A percentile compares a stretch with the other conserved stretches of the same genome.
Conservation (phyloP, 2,113 vertebrate species). For the Peromyscus leucopus region DNA sequence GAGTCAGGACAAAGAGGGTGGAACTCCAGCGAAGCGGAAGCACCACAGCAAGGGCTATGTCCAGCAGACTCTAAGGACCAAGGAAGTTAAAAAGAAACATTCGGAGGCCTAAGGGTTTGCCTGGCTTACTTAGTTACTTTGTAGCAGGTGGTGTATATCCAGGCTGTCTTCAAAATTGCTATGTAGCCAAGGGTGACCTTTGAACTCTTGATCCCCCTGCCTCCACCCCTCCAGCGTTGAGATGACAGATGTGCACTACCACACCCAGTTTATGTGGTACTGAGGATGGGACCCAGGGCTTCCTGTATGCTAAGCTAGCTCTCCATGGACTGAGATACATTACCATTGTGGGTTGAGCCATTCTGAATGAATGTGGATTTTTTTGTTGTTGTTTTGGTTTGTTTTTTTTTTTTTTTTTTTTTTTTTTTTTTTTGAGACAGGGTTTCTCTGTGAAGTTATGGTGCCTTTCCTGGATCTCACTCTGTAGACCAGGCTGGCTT, state of each 20-base stretch:
- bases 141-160: neutral
- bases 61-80: neutral
- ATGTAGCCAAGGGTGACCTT: neutral
- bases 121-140: neutral
- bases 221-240: neutral
- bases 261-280: neutral
- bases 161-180: neutral
- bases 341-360: neutral
- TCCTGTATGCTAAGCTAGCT: too few relatives aligned
- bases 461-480: too few relatives aligned
- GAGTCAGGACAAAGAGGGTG: neutral
- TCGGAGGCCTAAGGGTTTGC: neutral
- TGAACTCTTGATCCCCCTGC: neutral
- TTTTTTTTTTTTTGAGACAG: too few relatives aligned
- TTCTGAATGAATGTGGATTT: neutral
- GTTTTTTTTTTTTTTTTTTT: too few relatives aligned
- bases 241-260: neutral
- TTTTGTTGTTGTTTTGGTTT: too few relatives aligned
- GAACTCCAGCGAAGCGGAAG: neutral
- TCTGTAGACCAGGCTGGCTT: too few relatives aligned
- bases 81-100: neutral
- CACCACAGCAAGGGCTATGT: neutral
- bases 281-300: neutral
- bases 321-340: neutral
- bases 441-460: too few relatives aligned